Conservation (phyloP, 1,140 invertebrate genomes). For the Triops longicaudatus region DNA sequence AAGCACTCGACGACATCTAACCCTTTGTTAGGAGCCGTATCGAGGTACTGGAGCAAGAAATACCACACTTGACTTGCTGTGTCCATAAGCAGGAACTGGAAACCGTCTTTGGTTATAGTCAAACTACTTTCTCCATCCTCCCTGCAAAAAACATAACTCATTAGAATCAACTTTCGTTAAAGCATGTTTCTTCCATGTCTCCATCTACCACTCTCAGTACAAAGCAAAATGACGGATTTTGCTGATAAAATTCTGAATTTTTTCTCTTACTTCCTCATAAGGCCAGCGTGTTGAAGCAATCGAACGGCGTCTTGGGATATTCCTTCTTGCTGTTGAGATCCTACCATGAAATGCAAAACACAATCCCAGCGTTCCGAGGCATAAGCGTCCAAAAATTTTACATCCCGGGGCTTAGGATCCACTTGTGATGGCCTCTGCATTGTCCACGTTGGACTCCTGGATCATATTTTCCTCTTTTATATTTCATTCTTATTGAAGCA, state of each 20-base stretch:
- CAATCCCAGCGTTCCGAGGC: constrained; percentile 92
- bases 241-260: background rate
- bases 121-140: constrained; percentile 68
- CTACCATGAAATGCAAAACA: constrained; percentile 94
- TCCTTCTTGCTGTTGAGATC: constrained; percentile 67
- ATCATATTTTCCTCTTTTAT: background rate
- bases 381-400: constrained; percentile 83
- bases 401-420: constrained; percentile 80
- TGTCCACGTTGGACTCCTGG: constrained; percentile 72
- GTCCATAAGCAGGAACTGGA: constrained; percentile 91
- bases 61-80: constrained; percentile 89
- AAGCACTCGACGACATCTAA: constrained; percentile 83
- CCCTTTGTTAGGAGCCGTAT: constrained; percentile 73
- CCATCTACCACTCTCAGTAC: too few relatives aligned
- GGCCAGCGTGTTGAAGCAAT: constrained; percentile 79
- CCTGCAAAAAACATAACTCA: constrained; percentile 37
- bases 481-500: too few relatives aligned
- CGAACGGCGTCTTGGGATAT: constrained; percentile 87
- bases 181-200: background rate
- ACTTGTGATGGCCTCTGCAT: constrained; percentile 72
- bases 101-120: constrained; percentile 82
- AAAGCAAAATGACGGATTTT: too few relatives aligned
- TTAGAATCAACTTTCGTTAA: background rate
- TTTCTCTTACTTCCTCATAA: constrained; percentile 67
- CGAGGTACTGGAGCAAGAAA: constrained; percentile 90